These are phyloP conservation scores for Chymomyza costata DNA, from an alignment of 1,140 invertebrate species.

Conservation along the genomic window DNA sequence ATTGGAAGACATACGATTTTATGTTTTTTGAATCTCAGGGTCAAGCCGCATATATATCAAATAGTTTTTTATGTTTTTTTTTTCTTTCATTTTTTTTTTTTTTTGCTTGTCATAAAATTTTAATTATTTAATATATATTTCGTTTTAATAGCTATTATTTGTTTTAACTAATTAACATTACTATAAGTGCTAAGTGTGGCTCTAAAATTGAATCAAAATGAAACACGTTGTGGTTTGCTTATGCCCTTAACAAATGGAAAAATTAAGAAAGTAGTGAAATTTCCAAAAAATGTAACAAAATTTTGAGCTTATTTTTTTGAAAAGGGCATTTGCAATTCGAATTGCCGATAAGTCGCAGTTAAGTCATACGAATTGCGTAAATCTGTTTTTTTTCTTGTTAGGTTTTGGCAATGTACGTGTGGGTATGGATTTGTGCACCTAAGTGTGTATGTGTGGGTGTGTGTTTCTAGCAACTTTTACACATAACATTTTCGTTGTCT, in stretches of 20 bases:
- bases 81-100: conserved; percentile 41
- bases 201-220: conserved; percentile 51
- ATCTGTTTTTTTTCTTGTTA: conserved; percentile 2
- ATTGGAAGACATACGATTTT: conserved; percentile 76
- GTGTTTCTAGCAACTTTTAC: conserved; percentile 23
- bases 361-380: too few species aligned
- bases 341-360: too few species aligned
- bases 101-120: conserved; percentile 24
- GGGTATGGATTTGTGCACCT: neutral
- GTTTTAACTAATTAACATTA: conserved; percentile 63
- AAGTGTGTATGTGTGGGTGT: conserved; percentile 8
- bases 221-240: conserved; percentile 49
- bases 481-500: conserved; percentile 61
- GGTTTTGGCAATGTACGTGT: neutral
- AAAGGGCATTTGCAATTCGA: conserved; percentile 15
- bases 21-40: conserved; percentile 74
- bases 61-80: conserved; percentile 40
- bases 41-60: conserved; percentile 69
- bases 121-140: conserved; percentile 49
- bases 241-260: conserved; percentile 11
- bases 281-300: too few species aligned
- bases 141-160: conserved; percentile 52
- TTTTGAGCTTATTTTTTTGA: too few species aligned
- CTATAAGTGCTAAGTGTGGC: conserved; percentile 57
- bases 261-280: too few species aligned